Conservation (phyloP, 2,113 vertebrate species). For the Hucho hucho region DNA sequence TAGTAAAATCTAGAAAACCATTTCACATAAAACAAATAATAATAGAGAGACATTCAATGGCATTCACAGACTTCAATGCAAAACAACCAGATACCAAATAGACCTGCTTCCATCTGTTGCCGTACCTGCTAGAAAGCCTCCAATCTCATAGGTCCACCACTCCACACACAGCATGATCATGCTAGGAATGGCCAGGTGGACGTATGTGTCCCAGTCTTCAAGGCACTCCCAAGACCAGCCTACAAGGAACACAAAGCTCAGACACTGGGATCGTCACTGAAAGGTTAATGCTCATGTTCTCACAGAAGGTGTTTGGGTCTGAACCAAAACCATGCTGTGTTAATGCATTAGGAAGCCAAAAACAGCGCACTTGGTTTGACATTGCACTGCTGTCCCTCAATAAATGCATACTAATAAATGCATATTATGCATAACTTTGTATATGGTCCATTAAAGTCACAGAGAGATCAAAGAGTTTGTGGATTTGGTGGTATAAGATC, state of each 20-base stretch:
- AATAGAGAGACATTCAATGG: no score
- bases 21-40: no score
- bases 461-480: no score
- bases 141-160: slow-evolving; percentile 88
- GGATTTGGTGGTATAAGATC: no score
- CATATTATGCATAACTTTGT: neutral
- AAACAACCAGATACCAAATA: no score
- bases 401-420: neutral
- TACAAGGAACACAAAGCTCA: slow-evolving; percentile 34
- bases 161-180: slow-evolving; percentile 88
- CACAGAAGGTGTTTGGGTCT: neutral
- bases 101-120: no score
- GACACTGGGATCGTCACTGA: no score
- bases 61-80: no score
- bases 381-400: neutral
- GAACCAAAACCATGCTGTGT: neutral
- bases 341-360: neutral
- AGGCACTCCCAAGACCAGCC: slow-evolving; percentile 84
- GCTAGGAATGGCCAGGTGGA: slow-evolving; percentile 80
- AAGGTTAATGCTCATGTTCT: neutral
- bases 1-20: neutral
- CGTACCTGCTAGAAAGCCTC: slow-evolving; percentile 82
- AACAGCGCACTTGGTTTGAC: neutral
- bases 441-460: neutral
- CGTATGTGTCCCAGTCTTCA: slow-evolving; percentile 81